phyloP scores from a whole-genome alignment of 2,797 vertebrate species.

The Hippopotamyrus pictus region DNA sequence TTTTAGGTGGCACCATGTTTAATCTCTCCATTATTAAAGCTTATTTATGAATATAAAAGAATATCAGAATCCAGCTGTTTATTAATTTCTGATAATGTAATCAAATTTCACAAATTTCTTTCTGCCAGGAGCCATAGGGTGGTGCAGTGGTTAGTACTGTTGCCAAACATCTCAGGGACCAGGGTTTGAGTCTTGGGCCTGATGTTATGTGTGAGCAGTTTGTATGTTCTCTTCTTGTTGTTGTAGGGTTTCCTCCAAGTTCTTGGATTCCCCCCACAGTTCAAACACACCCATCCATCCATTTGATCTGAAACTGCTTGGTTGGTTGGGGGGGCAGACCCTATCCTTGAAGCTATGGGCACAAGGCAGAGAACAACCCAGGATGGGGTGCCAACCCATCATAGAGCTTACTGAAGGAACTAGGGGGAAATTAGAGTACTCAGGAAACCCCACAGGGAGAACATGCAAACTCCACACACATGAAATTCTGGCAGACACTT shows the following conservation, averaged over 20 bases:
- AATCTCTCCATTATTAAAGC: not conserved
- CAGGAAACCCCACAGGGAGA: not conserved
- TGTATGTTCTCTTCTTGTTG: not conserved
- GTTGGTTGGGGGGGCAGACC: too few relatives aligned
- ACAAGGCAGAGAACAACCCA: not conserved
- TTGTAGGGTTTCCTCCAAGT: not conserved
- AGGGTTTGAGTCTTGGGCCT: not conserved
- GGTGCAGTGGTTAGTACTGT: not conserved
- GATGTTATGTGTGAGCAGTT: not conserved
- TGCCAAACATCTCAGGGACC: not conserved
- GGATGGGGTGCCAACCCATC: not conserved
- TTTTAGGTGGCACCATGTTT: not conserved
- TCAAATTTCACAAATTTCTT: not conserved
- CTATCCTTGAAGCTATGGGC: not conserved
- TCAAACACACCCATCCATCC: not conserved
- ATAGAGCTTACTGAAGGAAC: not conserved
- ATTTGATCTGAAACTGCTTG: too few relatives aligned
- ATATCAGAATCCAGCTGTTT: not conserved
- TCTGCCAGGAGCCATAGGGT: not conserved
- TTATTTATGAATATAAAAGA: not conserved
- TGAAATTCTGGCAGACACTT: not conserved
- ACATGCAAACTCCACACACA: not conserved
- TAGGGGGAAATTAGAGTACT: not conserved
- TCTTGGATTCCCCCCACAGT: not conserved
- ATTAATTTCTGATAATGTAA: not conserved